These are phyloP conservation scores for Jaculus jaculus DNA, from an alignment of 2,113 vertebrate species.

Conservation along the genomic window DNA sequence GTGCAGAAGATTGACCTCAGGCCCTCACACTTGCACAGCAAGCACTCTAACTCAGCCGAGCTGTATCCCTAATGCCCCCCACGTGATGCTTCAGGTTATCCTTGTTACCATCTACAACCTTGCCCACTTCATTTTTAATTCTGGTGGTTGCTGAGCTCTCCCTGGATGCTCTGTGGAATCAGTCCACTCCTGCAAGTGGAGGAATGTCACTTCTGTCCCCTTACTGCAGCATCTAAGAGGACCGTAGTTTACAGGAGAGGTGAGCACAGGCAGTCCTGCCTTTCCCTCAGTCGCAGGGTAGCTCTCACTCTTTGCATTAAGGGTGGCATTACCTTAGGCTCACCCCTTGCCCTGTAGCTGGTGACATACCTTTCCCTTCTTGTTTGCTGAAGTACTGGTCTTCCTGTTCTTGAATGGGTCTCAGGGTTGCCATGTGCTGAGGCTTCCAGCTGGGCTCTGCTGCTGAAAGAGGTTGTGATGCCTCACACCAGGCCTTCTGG, in stretches of 20 bases:
- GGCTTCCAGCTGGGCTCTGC: fast-evolving
- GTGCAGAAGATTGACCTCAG: too few species aligned
- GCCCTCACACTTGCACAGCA: too few species aligned
- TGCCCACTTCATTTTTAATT: background rate
- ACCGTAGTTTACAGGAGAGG: background rate
- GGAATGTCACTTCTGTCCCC: too few species aligned
- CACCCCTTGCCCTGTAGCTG: background rate
- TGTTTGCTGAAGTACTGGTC: background rate
- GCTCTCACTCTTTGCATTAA: too few species aligned
- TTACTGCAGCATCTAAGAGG: background rate
- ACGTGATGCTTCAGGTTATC: background rate
- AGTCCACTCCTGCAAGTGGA: background rate
- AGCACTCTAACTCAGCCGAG: too few species aligned
- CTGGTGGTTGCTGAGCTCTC: background rate
- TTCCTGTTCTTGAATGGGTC: background rate
- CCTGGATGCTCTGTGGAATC: background rate
- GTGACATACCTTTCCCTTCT: background rate
- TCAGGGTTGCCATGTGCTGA: fast-evolving
- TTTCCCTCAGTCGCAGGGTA: fast-evolving
- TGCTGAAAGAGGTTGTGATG: background rate
- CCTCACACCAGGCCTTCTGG: fast-evolving
- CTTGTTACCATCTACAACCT: background rate
- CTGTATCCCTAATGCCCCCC: too few species aligned
- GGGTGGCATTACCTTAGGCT: background rate
- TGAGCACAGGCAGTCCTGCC: background rate